Percentiles rank a stretch among this genome's conserved stretches.
Evolutionary conservation across 2,113 vertebrate species (phyloP).

Genomic region (Gasterosteus aculeatus): DNA sequence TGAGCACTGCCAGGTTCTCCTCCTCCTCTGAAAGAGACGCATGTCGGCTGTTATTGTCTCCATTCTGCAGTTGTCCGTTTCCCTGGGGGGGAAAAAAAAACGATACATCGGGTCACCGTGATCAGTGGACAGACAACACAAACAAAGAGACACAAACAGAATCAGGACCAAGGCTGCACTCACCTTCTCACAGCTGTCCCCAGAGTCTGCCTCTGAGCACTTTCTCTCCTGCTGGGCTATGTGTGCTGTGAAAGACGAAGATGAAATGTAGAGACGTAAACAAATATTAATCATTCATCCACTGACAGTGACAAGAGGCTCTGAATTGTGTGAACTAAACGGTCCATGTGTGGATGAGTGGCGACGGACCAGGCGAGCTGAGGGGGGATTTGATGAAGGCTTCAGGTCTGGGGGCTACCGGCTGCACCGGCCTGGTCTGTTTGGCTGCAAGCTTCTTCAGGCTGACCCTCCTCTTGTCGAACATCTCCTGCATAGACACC

Average conservation of each 20-base stretch:
- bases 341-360: background rate
- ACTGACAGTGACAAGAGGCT: background rate
- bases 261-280: background rate
- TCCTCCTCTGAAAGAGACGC: conserved; percentile 90
- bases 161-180: conserved; percentile 33
- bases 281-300: background rate
- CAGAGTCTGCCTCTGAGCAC: conserved; percentile 66
- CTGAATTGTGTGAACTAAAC: background rate
- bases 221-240: conserved; percentile 76
- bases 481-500: conserved; percentile 93
- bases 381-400: conserved; percentile 90
- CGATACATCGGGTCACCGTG: background rate
- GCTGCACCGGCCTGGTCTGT: conserved; percentile 94
- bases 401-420: conserved; percentile 96
- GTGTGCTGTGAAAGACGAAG: conserved; percentile 69
- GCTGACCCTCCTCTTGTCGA: conserved; percentile 92
- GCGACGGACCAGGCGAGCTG: conserved; percentile 84
- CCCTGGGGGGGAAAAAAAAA: conserved; percentile 69
- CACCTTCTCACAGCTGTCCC: conserved; percentile 84
- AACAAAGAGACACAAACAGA: background rate
- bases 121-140: background rate
- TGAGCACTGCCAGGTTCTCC: conserved; percentile 92
- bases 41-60: conserved; percentile 81
- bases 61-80: conserved; percentile 79
- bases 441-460: conserved; percentile 97